Percentiles rank a stretch among this genome's conserved stretches.
These are phyloP conservation scores for Platycheirus rosarum DNA, from an alignment of 2,888 invertebrate genomes.

Conservation along the genomic window DNA sequence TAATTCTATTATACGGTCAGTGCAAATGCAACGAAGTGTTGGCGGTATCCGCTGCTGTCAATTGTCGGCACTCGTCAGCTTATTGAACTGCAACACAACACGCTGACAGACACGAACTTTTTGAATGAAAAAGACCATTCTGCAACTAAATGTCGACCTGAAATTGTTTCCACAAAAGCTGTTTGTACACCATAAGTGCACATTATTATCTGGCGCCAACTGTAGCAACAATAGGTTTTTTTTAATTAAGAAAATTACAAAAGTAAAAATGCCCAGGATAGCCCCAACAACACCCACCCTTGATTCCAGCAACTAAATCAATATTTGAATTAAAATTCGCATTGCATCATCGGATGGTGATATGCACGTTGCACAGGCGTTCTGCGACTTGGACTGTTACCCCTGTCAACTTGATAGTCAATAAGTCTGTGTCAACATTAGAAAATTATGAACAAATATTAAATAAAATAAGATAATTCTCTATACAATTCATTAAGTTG, in stretches of 20 bases:
- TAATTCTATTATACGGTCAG: constrained; percentile 63
- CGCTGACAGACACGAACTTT: constrained; percentile 31
- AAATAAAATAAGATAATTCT: constrained; percentile 18
- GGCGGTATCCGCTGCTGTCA: constrained; percentile 41
- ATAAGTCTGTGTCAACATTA: constrained; percentile 57
- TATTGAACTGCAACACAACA: constrained; percentile 41
- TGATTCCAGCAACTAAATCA: constrained; percentile 29
- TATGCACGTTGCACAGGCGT: constrained; percentile 20
- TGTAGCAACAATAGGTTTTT: constrained; percentile 28
- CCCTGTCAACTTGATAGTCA: constrained; percentile 35
- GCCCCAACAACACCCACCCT: neutral
- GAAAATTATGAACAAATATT: neutral
- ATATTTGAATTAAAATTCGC: constrained; percentile 57
- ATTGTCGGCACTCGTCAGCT: neutral
- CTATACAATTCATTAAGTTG: neutral
- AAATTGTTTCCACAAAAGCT: constrained; percentile 34
- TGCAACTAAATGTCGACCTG: constrained; percentile 24
- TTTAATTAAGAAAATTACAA: constrained; percentile 17
- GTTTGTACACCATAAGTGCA: neutral
- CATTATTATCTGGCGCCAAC: constrained; percentile 59
- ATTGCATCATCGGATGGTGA: constrained; percentile 54
- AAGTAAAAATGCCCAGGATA: neutral
- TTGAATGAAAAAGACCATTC: constrained; percentile 22
- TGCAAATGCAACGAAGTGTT: constrained; percentile 55
- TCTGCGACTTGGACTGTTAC: neutral